Evolutionary conservation across 2,797 vertebrate genomes (phyloP), one percentile per base, ranked within the genome.

Genomic region (Liasis olivaceus): DNA sequence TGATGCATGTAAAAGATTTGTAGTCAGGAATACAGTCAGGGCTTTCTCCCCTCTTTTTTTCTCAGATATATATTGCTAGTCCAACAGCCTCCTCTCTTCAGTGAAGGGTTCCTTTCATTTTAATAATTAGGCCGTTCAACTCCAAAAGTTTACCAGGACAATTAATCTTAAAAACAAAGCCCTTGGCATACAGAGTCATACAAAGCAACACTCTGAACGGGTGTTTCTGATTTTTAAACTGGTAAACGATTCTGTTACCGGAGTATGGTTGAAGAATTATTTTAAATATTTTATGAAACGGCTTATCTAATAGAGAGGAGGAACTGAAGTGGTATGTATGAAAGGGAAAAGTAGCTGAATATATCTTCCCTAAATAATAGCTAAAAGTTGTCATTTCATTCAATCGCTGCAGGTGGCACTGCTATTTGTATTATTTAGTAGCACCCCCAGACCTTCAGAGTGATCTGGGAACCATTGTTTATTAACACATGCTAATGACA

Each of bases 1-100:
- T 91, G 92, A 91, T 93, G 92, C 92, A 91, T 93, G 85, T 66
- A 84, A 91, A 90, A 85, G 89, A 91, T 93, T 93, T 93, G 92
- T 58, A 91, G 85, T 88, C 92, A 84, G 51, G 89, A 91, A 36
- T 91, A 90, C 59, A 91, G 89, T 91, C 22, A 42, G 87, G 24
- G 51, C 66, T 31, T n/a, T 42, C 31, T 3, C 2, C 26, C 24
- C n/a, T 3, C 24, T 47, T 36, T 56, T 84, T 91, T 77, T 47
- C 58, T 85, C 58, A 63, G 89, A 87, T 64, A 84, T 88, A 85
- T 90, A 90, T 91, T 92, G 2, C 84, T 69, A 28, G 4, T 84
- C 91, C 89, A 85, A 87, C 0, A 54, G 69, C 2, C 85, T 88
- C 85, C 88, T 24, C 62, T 2, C 2, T 6, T 89, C 91, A 81